Conservation (phyloP, 2,113 vertebrate genomes). For the Fregetta grallaria region DNA sequence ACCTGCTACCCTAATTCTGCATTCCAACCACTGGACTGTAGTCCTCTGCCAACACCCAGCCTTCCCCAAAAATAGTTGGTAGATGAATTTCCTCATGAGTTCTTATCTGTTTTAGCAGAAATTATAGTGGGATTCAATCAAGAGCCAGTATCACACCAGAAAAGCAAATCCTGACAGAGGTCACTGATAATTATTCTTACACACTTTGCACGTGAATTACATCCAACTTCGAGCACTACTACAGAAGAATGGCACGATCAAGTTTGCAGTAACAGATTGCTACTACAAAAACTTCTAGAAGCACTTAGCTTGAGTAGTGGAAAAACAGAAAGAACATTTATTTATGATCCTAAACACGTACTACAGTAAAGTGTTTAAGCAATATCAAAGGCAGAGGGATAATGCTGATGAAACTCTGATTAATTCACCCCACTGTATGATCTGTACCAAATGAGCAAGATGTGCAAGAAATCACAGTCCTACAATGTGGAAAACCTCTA, state of each 20-base stretch:
- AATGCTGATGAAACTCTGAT: neutral
- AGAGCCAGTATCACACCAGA: neutral
- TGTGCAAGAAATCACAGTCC: neutral
- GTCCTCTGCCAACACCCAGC: neutral
- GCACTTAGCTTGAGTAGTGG: neutral
- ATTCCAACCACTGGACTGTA: neutral
- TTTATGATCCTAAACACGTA: neutral
- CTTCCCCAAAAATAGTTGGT: neutral
- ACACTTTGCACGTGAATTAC: neutral
- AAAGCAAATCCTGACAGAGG: neutral
- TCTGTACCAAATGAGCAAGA: neutral
- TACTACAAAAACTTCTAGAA: neutral
- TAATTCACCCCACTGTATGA: neutral
- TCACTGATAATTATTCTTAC: neutral
- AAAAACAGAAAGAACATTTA: neutral
- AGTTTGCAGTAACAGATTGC: neutral
- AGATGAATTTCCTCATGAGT: neutral
- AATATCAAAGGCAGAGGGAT: neutral
- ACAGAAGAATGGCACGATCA: neutral
- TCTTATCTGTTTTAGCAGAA: neutral
- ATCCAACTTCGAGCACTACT: neutral
- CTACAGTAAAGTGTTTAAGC: neutral
- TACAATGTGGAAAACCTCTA: conserved; percentile 1
- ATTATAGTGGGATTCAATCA: neutral
- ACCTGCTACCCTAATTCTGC: neutral